phyloP scores from a whole-genome alignment of 2,113 vertebrate species.

The Thinocorus orbignyianus region DNA sequence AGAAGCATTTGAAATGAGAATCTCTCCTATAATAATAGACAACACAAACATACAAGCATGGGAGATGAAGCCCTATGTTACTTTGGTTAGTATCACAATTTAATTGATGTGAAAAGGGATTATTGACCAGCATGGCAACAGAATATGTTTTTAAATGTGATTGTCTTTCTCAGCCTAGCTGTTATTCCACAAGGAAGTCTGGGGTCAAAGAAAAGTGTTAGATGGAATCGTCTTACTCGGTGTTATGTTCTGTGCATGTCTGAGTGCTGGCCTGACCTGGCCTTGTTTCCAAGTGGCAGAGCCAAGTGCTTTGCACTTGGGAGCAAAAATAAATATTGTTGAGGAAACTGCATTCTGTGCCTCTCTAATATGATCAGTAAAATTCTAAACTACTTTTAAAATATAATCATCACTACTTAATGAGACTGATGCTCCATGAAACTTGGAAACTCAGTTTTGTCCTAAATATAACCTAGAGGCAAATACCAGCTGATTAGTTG shows the following conservation, averaged over 20 bases:
- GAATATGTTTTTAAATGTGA: background rate
- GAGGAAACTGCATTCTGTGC: background rate
- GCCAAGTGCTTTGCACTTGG: background rate
- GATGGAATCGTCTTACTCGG: background rate
- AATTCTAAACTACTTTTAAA: background rate
- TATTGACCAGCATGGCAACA: background rate
- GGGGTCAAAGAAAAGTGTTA: background rate
- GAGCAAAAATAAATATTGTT: background rate
- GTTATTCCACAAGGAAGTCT: background rate
- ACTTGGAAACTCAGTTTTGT: background rate
- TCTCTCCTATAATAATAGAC: slow-evolving; percentile 93
- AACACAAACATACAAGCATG: slow-evolving; percentile 96
- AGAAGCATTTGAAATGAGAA: slow-evolving; percentile 86
- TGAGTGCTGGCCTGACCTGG: background rate
- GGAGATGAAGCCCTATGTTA: slow-evolving; percentile 98
- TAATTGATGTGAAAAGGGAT: background rate
- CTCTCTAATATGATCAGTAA: background rate
- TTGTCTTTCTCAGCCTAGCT: background rate
- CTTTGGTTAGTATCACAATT: slow-evolving; percentile 83
- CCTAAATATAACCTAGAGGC: background rate
- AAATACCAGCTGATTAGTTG: background rate
- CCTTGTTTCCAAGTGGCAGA: background rate
- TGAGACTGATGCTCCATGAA: background rate
- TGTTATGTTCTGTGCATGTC: background rate
- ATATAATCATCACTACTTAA: background rate